phyloP scores from a whole-genome alignment of 1,140 invertebrate species.

The Penaeus japonicus region DNA sequence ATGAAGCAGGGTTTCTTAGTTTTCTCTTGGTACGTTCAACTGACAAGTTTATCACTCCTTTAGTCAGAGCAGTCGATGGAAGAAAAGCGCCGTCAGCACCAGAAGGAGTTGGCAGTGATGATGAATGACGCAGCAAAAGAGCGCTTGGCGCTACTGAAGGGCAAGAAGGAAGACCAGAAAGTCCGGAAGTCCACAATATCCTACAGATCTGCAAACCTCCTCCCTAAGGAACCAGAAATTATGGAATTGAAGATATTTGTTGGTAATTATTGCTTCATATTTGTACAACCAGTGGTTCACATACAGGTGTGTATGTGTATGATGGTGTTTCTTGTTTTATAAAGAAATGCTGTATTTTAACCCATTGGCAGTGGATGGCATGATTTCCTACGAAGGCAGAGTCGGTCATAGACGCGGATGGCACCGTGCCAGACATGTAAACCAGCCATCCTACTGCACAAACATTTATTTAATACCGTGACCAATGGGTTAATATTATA shows the following conservation, averaged over 20 bases:
- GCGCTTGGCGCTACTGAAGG: constrained; percentile 85
- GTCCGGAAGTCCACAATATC: constrained; percentile 93
- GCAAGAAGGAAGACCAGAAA: constrained; percentile 87
- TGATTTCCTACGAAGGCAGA: too few relatives aligned
- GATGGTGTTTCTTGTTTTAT: background rate
- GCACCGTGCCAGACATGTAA: too few relatives aligned
- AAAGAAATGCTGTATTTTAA: too few relatives aligned
- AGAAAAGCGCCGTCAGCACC: constrained; percentile 96
- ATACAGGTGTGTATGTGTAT: background rate
- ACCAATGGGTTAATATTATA: too few relatives aligned
- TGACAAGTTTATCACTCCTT: constrained; percentile 34
- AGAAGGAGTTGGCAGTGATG: constrained; percentile 89
- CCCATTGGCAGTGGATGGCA: too few relatives aligned
- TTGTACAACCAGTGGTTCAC: background rate
- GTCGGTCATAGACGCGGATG: too few relatives aligned
- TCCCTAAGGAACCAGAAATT: constrained; percentile 93
- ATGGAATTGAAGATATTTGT: constrained; percentile 95
- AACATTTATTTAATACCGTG: too few relatives aligned
- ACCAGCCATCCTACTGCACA: too few relatives aligned
- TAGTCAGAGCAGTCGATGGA: constrained; percentile 92
- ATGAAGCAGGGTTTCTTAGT: background rate
- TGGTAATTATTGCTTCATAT: constrained; percentile 69
- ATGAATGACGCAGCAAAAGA: constrained; percentile 93
- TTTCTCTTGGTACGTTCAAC: background rate
- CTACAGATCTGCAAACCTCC: constrained; percentile 90